Percentiles rank a stretch among this genome's conserved stretches.
Conservation (phyloP, 2,888 invertebrate genomes). For the Deroplatys truncata region DNA sequence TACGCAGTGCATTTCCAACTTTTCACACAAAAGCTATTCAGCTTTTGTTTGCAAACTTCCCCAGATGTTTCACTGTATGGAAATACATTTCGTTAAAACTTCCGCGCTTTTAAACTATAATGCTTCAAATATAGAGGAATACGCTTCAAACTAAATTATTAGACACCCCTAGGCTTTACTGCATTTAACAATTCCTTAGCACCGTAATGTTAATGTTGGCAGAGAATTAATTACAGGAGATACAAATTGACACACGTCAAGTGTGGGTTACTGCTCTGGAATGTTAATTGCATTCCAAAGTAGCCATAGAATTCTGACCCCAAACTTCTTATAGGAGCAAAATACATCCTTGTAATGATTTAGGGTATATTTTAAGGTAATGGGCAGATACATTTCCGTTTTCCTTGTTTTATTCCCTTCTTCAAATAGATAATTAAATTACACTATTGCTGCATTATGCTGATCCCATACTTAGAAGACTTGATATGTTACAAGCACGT, state of each 20-base stretch:
- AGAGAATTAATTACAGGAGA: not conserved
- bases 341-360: too few relatives aligned
- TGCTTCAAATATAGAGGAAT: not conserved
- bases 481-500: too few relatives aligned
- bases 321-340: too few relatives aligned
- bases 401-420: too few relatives aligned
- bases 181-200: too few relatives aligned
- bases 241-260: not conserved
- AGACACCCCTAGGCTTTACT: not conserved
- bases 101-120: not conserved
- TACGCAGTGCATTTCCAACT: not conserved
- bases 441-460: too few relatives aligned
- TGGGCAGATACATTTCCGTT: too few relatives aligned
- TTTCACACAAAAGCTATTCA: not conserved
- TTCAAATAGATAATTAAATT: too few relatives aligned
- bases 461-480: too few relatives aligned
- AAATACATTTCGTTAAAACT: not conserved
- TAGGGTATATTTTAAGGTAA: too few relatives aligned
- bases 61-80: not conserved
- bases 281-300: not conserved
- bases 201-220: not conserved
- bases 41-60: not conserved
- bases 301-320: not conserved
- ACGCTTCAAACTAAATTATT: not conserved
- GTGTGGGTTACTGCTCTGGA: not conserved